These are phyloP conservation scores for Pyrrhia umbra DNA, from an alignment of 2,888 invertebrate genomes.

Conservation along the genomic window DNA sequence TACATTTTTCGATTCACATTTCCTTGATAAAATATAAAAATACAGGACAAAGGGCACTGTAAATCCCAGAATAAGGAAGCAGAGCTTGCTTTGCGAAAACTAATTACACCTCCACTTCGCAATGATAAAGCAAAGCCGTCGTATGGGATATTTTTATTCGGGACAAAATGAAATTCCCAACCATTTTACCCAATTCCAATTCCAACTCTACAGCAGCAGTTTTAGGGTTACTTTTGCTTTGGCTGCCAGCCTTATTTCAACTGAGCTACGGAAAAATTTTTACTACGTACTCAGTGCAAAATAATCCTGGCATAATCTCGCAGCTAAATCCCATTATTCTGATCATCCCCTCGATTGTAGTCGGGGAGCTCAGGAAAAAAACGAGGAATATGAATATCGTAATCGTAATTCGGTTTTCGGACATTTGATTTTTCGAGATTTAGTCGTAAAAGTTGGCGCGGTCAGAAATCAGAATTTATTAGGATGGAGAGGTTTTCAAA, in stretches of 20 bases:
- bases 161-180: conserved; percentile 87
- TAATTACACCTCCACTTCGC: conserved; percentile 88
- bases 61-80: conserved; percentile 75
- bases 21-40: conserved; percentile 25
- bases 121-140: conserved; percentile 90
- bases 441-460: conserved; percentile 72
- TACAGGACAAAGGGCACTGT: conserved; percentile 33
- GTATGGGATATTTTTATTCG: conserved; percentile 89
- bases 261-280: conserved; percentile 76
- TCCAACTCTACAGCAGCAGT: conserved; percentile 44
- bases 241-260: conserved; percentile 25
- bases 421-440: conserved; percentile 76
- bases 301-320: conserved; percentile 89
- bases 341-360: conserved; percentile 82
- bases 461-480: conserved; percentile 74
- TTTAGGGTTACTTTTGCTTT: conserved; percentile 53
- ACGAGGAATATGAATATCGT: conserved; percentile 64
- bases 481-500: conserved; percentile 43
- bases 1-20: conserved; percentile 3
- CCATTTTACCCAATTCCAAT: conserved; percentile 40
- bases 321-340: conserved; percentile 88
- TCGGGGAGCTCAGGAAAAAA: conserved; percentile 43
- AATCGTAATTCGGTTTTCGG: conserved; percentile 68
- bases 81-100: conserved; percentile 84
- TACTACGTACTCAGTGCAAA: conserved; percentile 82